These are phyloP conservation scores for Tenebrosternarchus preto DNA, from an alignment of 2,113 vertebrate genomes.

Conservation along the genomic window DNA sequence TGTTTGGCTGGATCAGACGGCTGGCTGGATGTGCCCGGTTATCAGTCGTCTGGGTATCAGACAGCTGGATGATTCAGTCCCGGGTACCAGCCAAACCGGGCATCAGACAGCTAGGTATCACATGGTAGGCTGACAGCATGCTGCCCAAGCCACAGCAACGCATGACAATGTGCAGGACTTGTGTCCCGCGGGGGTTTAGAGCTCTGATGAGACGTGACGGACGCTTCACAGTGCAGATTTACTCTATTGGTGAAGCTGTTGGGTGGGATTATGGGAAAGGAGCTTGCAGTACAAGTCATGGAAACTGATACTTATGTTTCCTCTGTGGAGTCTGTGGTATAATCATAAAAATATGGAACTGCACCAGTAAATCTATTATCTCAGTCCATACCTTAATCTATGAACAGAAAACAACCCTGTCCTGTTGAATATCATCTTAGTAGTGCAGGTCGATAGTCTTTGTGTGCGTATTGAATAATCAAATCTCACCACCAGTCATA, in stretches of 20 bases:
- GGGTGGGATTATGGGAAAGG: slow-evolving; percentile 7
- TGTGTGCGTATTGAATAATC: background rate
- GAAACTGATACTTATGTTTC: background rate
- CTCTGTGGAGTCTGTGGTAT: background rate
- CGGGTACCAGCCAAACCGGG: too few species aligned
- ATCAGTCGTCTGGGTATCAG: too few species aligned
- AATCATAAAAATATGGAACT: background rate
- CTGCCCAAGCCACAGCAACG: too few species aligned
- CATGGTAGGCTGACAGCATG: too few species aligned
- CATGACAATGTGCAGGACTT: slow-evolving; percentile 44
- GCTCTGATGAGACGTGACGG: slow-evolving; percentile 33
- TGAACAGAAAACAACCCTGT: background rate
- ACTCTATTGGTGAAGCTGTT: slow-evolving; percentile 40
- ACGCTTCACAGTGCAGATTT: slow-evolving; percentile 36
- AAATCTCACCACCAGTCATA: background rate
- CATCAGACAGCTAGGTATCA: too few species aligned
- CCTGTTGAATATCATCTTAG: background rate
- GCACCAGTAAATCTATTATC: background rate
- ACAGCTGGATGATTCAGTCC: too few species aligned
- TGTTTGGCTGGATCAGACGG: slow-evolving; percentile 9
- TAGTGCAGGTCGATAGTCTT: background rate
- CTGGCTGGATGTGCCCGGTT: background rate
- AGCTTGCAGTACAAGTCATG: background rate
- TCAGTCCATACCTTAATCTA: background rate
- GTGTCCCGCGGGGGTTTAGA: slow-evolving; percentile 4